Evolutionary conservation across 1,140 invertebrate genomes (phyloP), one percentile per base, ranked within the genome.

Genomic region (Anastrepha obliqua): DNA sequence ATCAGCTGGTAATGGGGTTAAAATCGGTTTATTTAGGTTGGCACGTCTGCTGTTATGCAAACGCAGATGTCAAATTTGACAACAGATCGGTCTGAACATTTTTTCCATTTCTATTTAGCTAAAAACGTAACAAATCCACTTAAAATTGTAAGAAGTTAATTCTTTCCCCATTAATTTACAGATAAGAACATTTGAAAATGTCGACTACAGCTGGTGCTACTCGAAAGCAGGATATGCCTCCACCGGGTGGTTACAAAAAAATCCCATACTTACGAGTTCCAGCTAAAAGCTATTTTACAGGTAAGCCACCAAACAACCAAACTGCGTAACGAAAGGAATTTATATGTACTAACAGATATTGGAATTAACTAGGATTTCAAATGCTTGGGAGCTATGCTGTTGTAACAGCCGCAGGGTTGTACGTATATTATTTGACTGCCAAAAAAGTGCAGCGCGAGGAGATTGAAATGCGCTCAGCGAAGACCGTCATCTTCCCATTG

Each of bases 171-270:
- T 20, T 85, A 15, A 86, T 58, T 86, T 55, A 55, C 51, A 85
- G 87, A 20, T 87, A 70, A 58, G 8, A 7, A 70, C 17, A 58
- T 15, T 15, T 44, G 3, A 81, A 29, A 29, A 81, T 81, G 74
- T 81, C 74, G 74, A 60, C 20, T 8, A n/a, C 51, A 86, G 86
- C 87, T 51, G 20, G 20, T 85, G 87, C 89, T 74, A 58, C 87
- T 60, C 87, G 88, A 9, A 95, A 94, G 91, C 98, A 98, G 94
- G 98, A 98, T 94, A 94, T 98, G 94, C 97, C 98, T 90, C 97
- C 97, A 89, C 93, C 94, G 85, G 97, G 97, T 89, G 98, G 97
- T 85, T 98, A 97, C 93, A 95, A 95, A 89, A 95, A 96, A 13
- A 96, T 98, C 89, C 94, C 95, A 87, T 97, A 94, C 92, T 94